Evolutionary conservation across 2,113 vertebrate genomes (phyloP).

Genomic region (Etheostoma cragini): DNA sequence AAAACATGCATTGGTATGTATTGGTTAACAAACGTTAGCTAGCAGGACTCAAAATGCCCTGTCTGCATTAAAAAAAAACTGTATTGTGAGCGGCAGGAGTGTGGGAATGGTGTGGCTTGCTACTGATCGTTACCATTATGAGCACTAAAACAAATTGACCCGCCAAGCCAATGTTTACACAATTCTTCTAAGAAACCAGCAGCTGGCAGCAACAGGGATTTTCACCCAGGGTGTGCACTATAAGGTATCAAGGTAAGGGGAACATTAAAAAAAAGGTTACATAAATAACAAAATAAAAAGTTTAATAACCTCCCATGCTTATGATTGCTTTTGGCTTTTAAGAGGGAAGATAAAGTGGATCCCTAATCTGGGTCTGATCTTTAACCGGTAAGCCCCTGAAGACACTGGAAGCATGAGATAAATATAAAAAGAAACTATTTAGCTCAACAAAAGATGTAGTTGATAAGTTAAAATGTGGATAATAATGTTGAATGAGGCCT

Average conservation of each 20-base stretch:
- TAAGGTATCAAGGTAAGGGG: not conserved
- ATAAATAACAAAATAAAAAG: no score
- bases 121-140: constrained; percentile 21
- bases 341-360: not conserved
- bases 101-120: constrained; percentile 36
- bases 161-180: constrained; percentile 15
- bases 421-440: not conserved
- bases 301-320: not conserved
- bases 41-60: not conserved
- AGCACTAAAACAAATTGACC: constrained; percentile 36
- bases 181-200: constrained; percentile 8
- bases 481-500: not conserved
- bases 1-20: not conserved
- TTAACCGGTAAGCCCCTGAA: not conserved
- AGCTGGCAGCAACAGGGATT: constrained; percentile 3
- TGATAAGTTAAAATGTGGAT: not conserved
- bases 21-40: not conserved
- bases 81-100: not conserved
- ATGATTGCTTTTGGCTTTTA: not conserved
- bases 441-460: not conserved
- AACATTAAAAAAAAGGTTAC: not conserved
- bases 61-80: not conserved
- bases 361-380: not conserved
- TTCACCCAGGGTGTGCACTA: not conserved
- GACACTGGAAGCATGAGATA: not conserved